Conservation (phyloP, 1,140 invertebrate species). For the Heliconius eleuchia region DNA sequence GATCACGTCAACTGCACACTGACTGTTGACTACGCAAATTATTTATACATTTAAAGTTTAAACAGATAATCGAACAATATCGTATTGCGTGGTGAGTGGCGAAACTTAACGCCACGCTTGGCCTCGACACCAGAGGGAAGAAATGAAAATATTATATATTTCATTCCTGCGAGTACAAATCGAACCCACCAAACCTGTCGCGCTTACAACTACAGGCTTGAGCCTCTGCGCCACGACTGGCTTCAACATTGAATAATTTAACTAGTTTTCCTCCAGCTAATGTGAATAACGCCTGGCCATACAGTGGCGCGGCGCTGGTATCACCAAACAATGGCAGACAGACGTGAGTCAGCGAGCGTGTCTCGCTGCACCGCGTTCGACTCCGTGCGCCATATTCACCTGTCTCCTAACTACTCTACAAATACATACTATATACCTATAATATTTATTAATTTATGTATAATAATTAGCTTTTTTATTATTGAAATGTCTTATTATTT, state of each 20-base stretch:
- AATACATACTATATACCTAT: not conserved
- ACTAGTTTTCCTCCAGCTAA: not conserved
- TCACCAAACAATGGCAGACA: conserved; percentile 61
- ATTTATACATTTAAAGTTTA: not conserved
- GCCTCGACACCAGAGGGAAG: too few species aligned
- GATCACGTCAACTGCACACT: conserved; percentile 32
- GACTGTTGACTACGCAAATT: conserved; percentile 9
- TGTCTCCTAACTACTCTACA: not conserved
- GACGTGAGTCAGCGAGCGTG: conserved; percentile 58
- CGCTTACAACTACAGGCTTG: too few species aligned
- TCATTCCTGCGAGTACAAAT: too few species aligned
- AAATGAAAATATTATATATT: too few species aligned
- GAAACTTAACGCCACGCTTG: too few species aligned
- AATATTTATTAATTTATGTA: too few species aligned
- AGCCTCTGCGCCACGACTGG: too few species aligned
- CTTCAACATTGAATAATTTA: not conserved
- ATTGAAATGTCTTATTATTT: not conserved
- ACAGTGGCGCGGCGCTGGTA: conserved; percentile 41
- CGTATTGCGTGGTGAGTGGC: not conserved
- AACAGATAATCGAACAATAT: not conserved
- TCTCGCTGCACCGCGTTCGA: conserved; percentile 26
- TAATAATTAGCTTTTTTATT: not conserved
- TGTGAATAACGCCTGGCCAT: conserved; percentile 31
- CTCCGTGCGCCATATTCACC: conserved; percentile 19
- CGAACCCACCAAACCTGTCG: too few species aligned